Base-by-base conservation (phyloP, 2,797 vertebrate species). In the Brotogeris chrysoptera region DNA sequence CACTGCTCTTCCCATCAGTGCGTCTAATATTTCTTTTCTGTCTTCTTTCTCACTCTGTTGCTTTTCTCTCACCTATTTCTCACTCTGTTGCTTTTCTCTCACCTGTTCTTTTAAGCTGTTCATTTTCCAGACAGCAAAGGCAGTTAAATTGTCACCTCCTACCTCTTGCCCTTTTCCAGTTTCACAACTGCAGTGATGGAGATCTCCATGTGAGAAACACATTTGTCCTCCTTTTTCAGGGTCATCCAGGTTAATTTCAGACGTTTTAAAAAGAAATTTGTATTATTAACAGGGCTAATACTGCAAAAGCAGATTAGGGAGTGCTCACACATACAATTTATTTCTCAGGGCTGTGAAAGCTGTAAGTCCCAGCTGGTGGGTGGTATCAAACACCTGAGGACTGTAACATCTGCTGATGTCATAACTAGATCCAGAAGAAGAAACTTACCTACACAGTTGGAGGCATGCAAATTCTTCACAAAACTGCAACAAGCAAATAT, bases 51-150 rank as follows among this genome's bases (percentile, higher is more conserved):
- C 80, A 27, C 32, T 46, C 76, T 44, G 8, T 82, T 47, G 30
- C 53, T 53, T 83, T 87, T 70, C 46, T 81, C 34, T 72, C 89
- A 64, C 44, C 16, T 43, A 65, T 72, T 88, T 76, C 82, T 90
- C 82, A 27, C 32, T 46, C 76, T 44, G 8, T 82, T 47, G 30
- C 53, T 53, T 83, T 87, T 70, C 46, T 81, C 34, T 72, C 89
- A 64, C 44, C 16, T 43, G 61, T 90, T 91, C 64, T 77, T 90
- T 89, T 30, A 63, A 57, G 57, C 55, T 60, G 34, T 73, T 93
- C 65, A 25, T 66, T 93, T 92, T 86, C 69, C 89, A 94, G 87
- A 86, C 32, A 80, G 81, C 46, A 80, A 79, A 87, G 70, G 64
- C 78, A 92, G 82, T 86, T 88, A 72, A 71, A 78, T 38, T 88